Percentiles rank a stretch among this genome's conserved stretches.
phyloP scores from a whole-genome alignment of 2,797 vertebrate genomes.

The Cirrhinus mrigala region DNA sequence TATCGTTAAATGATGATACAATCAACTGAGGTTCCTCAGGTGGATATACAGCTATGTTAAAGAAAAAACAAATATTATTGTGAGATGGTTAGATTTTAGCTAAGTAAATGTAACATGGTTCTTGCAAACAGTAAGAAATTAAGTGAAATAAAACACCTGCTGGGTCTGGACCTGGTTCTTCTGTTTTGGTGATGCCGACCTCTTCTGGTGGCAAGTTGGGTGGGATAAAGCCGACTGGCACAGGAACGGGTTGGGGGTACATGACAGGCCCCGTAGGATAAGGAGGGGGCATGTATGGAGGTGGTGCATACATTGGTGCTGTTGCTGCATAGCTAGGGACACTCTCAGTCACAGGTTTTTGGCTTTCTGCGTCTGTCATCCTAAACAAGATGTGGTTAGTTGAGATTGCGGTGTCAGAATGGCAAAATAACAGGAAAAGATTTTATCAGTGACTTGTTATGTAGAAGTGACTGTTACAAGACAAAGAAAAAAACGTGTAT shows the following conservation, averaged over 20 bases:
- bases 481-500: neutral
- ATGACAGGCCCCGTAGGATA: constrained; percentile 30
- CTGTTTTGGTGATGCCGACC: neutral
- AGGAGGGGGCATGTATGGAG: constrained; percentile 54
- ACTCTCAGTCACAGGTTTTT: neutral
- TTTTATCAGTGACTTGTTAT: no score
- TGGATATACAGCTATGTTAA: neutral
- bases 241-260: constrained; percentile 38
- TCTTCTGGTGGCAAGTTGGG: constrained; percentile 34
- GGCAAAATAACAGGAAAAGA: neutral
- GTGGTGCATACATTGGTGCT: constrained; percentile 12
- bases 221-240: constrained; percentile 11
- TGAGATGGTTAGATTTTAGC: neutral
- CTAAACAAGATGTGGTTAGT: constrained; percentile 48
- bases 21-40: neutral
- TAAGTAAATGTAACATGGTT: no score
- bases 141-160: neutral
- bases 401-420: neutral
- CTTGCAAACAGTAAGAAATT: no score
- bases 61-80: neutral
- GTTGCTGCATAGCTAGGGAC: neutral
- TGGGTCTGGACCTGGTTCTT: neutral
- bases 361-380: constrained; percentile 61
- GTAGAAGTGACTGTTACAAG: no score
- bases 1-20: constrained; percentile 53